Percentiles rank a stretch among this genome's conserved stretches.
Evolutionary conservation across 1,140 invertebrate genomes (phyloP).

Genomic region (Camponotus pennsylvanicus): DNA sequence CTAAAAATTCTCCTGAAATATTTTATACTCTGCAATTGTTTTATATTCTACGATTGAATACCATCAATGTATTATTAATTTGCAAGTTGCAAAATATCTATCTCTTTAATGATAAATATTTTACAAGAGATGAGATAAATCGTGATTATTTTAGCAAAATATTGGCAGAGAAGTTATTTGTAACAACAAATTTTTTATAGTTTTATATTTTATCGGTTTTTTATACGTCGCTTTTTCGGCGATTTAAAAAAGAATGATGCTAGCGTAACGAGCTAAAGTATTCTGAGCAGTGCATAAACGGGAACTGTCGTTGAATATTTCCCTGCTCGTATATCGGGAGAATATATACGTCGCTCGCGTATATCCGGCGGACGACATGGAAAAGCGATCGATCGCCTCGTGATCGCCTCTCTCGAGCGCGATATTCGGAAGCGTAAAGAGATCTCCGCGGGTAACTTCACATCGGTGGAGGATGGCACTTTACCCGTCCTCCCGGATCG

Average conservation of each 20-base stretch:
- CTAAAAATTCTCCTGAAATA: background rate
- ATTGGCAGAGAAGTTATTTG: background rate
- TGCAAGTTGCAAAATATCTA: background rate
- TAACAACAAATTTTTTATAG: background rate
- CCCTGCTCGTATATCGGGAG: constrained; percentile 16
- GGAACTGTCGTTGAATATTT: constrained; percentile 39
- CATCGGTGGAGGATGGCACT: constrained; percentile 21
- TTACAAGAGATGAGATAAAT: background rate
- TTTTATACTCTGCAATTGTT: background rate
- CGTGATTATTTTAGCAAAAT: background rate
- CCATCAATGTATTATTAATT: background rate
- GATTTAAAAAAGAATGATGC: background rate
- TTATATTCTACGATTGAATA: background rate
- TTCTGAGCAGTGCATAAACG: constrained; percentile 31
- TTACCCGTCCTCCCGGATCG: constrained; percentile 23
- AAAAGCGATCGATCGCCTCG: constrained; percentile 52
- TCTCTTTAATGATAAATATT: background rate
- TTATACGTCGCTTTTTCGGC: background rate
- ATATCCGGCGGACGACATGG: constrained; percentile 46
- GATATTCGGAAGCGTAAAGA: constrained; percentile 56
- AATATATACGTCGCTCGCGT: constrained; percentile 12
- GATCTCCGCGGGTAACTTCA: constrained; percentile 36
- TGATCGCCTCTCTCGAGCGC: constrained; percentile 50
- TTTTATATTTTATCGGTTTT: background rate
- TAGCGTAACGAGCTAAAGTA: constrained; percentile 21